These are phyloP conservation scores for Oryzias melastigma DNA, from an alignment of 2,113 vertebrate species.

Conservation along the genomic window DNA sequence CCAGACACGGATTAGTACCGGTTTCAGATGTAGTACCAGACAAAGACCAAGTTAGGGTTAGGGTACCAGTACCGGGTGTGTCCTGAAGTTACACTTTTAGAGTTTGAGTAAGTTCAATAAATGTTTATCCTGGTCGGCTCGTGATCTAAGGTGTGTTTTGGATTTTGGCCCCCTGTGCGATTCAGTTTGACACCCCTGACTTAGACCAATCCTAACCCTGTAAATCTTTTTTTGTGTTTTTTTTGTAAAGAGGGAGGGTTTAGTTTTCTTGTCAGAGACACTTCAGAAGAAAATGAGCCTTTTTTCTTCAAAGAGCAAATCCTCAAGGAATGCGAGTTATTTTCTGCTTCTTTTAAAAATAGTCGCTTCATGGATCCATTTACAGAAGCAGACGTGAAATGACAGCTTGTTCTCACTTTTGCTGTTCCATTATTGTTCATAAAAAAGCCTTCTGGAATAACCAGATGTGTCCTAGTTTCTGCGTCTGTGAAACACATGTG, in stretches of 20 bases:
- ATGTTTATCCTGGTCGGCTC: too few species aligned
- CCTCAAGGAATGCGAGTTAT: slow-evolving; percentile 63
- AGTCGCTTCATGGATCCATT: slow-evolving; percentile 59
- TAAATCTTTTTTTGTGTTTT: too few species aligned
- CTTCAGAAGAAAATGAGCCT: slow-evolving; percentile 49
- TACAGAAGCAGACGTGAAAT: slow-evolving; percentile 35
- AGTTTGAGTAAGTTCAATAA: too few species aligned
- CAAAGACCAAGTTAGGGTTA: too few species aligned
- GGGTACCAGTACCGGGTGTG: too few species aligned
- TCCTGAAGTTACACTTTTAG: too few species aligned
- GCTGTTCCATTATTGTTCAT: slow-evolving; percentile 2
- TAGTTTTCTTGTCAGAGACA: slow-evolving; percentile 26
- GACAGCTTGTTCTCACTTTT: slow-evolving; percentile 28
- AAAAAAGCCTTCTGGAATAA: slow-evolving; percentile 4
- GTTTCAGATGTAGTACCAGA: too few species aligned
- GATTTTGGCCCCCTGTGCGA: too few species aligned
- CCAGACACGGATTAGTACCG: too few species aligned
- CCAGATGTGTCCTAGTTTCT: slow-evolving; percentile 23
- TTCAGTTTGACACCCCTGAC: too few species aligned
- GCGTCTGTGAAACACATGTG: background rate
- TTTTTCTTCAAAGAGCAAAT: slow-evolving; percentile 39
- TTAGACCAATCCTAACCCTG: too few species aligned
- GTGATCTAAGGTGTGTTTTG: too few species aligned
- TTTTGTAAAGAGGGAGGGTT: slow-evolving; percentile 19
- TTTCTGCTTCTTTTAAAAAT: slow-evolving; percentile 64